Percentiles rank a stretch among this genome's conserved stretches.
These are phyloP conservation scores for Cantharis rufa DNA, from an alignment of 2,888 invertebrate genomes.

Conservation along the genomic window DNA sequence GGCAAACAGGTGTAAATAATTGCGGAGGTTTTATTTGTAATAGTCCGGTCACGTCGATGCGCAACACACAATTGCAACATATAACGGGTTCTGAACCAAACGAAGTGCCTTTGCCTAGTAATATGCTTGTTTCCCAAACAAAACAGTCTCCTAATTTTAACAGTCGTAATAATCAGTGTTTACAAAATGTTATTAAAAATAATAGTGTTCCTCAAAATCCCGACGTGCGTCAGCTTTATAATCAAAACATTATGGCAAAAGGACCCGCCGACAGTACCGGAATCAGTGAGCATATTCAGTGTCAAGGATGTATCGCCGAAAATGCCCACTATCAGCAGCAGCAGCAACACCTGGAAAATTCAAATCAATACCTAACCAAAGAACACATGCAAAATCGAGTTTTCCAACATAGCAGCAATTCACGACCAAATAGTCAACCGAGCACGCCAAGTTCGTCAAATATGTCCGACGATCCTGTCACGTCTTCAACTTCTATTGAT, in stretches of 20 bases:
- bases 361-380: constrained; percentile 54
- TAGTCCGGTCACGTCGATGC: constrained; percentile 46
- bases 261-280: constrained; percentile 47
- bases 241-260: constrained; percentile 37
- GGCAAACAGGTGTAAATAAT: constrained; percentile 59
- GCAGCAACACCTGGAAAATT: constrained; percentile 46
- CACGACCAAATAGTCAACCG: constrained; percentile 59
- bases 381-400: constrained; percentile 40
- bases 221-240: constrained; percentile 34
- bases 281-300: constrained; percentile 53
- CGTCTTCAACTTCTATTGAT: constrained; percentile 70
- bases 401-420: constrained; percentile 28
- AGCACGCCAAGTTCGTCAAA: constrained; percentile 63
- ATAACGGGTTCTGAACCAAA: constrained; percentile 45
- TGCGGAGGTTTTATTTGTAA: constrained; percentile 49
- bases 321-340: constrained; percentile 52
- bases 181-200: constrained; percentile 29
- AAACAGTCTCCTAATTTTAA: constrained; percentile 41
- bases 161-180: constrained; percentile 44
- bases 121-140: constrained; percentile 46
- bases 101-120: constrained; percentile 55
- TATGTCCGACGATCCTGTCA: constrained; percentile 66
- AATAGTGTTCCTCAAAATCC: constrained; percentile 14
- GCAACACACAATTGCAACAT: constrained; percentile 41
- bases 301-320: constrained; percentile 62